These are phyloP conservation scores for Ahaetulla prasina DNA, from an alignment of 2,113 vertebrate species.

Conservation along the genomic window DNA sequence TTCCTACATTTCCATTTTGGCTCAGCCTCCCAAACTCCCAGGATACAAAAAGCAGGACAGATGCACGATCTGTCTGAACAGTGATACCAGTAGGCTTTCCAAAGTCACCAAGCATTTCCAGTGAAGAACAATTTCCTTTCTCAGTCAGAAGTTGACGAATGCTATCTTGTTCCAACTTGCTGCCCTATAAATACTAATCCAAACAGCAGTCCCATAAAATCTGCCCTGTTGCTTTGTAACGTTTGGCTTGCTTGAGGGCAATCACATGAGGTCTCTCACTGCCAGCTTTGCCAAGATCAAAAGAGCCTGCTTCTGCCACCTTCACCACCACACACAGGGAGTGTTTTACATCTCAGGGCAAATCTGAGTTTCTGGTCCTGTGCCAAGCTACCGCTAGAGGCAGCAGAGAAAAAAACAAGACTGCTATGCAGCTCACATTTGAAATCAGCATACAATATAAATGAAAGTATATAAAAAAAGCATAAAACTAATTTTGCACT, in stretches of 20 bases:
- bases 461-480: not conserved
- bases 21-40: not conserved
- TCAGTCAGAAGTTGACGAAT: rapidly evolving
- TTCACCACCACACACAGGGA: not conserved
- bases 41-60: not conserved
- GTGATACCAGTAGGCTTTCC: not conserved
- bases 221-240: not conserved
- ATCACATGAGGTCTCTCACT: not conserved
- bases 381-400: not conserved
- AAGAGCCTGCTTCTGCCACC: not conserved
- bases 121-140: not conserved
- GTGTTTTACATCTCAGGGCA: constrained; percentile 10
- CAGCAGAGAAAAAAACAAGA: not conserved
- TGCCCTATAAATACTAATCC: not conserved
- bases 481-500: not conserved
- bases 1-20: not conserved
- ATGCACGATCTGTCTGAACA: not conserved
- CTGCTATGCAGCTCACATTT: not conserved
- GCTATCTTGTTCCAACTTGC: not conserved
- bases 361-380: constrained; percentile 2
- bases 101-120: not conserved
- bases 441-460: not conserved
- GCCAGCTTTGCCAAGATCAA: constrained; percentile 9
- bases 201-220: not conserved
- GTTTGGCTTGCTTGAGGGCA: not conserved